Conservation (phyloP, 2,113 vertebrate species). For the Phyllostomus discolor region DNA sequence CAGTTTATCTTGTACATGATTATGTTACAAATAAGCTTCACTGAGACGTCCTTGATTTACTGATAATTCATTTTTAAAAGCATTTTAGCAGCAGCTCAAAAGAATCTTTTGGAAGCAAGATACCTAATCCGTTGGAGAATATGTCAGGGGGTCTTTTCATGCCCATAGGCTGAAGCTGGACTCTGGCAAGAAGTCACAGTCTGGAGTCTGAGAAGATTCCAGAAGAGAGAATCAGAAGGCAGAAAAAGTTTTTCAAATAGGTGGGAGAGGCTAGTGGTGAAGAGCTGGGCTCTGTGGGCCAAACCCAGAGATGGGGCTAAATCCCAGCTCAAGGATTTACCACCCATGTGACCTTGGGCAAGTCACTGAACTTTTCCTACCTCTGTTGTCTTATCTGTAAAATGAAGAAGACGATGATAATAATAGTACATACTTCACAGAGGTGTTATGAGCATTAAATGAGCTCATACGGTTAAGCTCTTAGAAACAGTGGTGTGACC, state of each 20-base stretch:
- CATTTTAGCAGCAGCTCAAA: neutral
- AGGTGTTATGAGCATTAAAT: neutral
- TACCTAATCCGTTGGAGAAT: neutral
- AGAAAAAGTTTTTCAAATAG: neutral
- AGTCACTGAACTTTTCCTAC: neutral
- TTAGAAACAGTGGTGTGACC: neutral
- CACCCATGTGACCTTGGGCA: neutral
- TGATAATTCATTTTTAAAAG: neutral
- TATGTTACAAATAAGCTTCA: neutral
- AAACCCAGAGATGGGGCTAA: neutral
- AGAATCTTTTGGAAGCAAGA: neutral
- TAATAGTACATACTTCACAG: neutral
- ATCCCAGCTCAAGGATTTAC: neutral
- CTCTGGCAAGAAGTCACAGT: neutral
- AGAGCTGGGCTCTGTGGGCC: neutral
- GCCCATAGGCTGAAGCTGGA: neutral
- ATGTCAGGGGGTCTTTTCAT: neutral
- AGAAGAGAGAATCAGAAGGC: neutral
- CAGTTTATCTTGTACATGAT: neutral
- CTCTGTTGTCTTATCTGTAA: neutral
- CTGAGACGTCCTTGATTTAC: neutral
- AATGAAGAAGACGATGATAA: neutral
- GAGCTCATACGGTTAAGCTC: neutral
- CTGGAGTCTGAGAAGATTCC: neutral
- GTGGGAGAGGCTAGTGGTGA: neutral